Percentiles rank a stretch among this genome's conserved stretches.
Conservation (phyloP, 2,113 vertebrate genomes). For the Caloenas nicobarica region DNA sequence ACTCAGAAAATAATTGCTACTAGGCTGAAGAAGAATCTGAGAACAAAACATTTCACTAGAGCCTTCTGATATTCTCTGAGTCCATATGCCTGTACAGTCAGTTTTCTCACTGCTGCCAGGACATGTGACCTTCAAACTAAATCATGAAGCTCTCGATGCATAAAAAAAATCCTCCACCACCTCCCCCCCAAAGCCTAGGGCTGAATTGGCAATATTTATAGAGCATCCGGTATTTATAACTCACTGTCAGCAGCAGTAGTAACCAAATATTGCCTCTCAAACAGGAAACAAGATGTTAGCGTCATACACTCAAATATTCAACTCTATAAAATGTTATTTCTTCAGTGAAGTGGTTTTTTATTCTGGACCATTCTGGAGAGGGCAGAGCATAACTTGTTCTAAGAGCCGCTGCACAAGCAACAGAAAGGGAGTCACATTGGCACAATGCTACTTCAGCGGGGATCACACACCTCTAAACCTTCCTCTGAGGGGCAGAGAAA, state of each 20-base stretch:
- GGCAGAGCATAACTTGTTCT: background rate
- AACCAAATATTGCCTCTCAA: background rate
- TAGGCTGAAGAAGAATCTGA: background rate
- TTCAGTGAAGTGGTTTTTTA: background rate
- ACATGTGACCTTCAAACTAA: background rate
- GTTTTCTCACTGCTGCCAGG: background rate
- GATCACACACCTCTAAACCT: background rate
- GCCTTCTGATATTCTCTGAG: background rate
- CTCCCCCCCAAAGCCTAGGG: no score
- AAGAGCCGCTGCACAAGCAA: background rate
- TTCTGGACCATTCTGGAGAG: background rate
- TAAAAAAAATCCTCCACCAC: background rate
- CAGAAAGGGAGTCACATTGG: background rate
- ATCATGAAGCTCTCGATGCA: background rate
- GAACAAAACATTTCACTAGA: background rate
- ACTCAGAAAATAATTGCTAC: background rate
- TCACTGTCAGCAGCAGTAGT: background rate
- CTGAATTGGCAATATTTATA: background rate
- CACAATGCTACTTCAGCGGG: background rate
- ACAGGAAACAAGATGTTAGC: background rate
- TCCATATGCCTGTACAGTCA: background rate
- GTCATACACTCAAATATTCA: background rate
- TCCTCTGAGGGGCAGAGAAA: background rate
- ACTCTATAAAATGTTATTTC: background rate
- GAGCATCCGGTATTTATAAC: background rate